phyloP scores from a whole-genome alignment of 37 sponge, comb jelly and placozoan species.

The Crambe crambe region DNA sequence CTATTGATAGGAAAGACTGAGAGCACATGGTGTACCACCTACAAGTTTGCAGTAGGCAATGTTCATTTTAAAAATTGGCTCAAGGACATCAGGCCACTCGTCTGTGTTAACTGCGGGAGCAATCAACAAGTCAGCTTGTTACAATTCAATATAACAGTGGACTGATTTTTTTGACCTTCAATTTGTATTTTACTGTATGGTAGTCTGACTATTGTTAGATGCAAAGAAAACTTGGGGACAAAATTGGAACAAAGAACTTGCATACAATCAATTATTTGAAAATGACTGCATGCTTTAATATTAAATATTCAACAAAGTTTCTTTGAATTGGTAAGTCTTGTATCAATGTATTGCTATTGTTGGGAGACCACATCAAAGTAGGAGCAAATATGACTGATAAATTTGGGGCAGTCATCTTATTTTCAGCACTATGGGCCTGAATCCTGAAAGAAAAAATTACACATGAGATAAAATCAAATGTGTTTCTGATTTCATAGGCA shows the following conservation, averaged over 20 bases:
- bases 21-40: not conserved
- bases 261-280: slow-evolving; percentile 29
- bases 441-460: slow-evolving; percentile 28
- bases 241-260: too few species aligned
- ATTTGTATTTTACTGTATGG: too few species aligned
- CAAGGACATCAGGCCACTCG: not conserved
- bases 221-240: too few species aligned
- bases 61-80: slow-evolving; percentile 9
- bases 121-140: not conserved
- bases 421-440: slow-evolving; percentile 21
- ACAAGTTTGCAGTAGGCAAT: not conserved
- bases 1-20: not conserved
- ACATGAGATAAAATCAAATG: too few species aligned
- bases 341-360: slow-evolving; percentile 2
- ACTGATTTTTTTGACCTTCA: too few species aligned
- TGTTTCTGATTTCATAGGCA: too few species aligned
- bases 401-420: slow-evolving; percentile 73
- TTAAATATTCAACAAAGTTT: slow-evolving; percentile 42
- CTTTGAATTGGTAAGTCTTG: slow-evolving; percentile 48
- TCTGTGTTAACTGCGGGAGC: not conserved
- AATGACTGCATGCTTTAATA: slow-evolving; percentile 29
- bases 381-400: slow-evolving; percentile 84
- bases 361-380: slow-evolving; percentile 59
- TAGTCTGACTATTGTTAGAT: too few species aligned
- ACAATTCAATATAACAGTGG: not conserved